Evolutionary conservation across 2,797 vertebrate genomes (phyloP).

Genomic region (Tragopan temminckii): DNA sequence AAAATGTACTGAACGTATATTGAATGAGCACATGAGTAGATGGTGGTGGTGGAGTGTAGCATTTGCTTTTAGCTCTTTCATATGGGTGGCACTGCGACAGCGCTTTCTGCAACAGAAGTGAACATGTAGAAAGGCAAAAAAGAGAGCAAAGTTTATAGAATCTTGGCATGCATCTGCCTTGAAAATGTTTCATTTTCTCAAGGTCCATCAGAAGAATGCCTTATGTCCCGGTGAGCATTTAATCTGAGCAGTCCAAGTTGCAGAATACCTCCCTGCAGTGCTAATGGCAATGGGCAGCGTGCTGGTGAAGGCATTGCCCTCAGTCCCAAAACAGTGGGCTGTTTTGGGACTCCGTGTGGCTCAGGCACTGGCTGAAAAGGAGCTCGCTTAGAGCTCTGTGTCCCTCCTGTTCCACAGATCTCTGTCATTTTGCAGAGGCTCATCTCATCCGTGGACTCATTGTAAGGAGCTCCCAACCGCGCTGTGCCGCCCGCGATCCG

Average conservation of each 20-base stretch:
- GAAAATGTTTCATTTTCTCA: background rate
- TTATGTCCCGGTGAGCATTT: background rate
- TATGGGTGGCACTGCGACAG: background rate
- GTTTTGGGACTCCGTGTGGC: background rate
- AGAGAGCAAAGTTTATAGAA: background rate
- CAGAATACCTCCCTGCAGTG: background rate
- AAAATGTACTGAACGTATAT: background rate
- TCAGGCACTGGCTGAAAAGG: background rate
- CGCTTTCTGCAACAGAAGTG: background rate
- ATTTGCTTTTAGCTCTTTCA: background rate
- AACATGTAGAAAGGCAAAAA: background rate
- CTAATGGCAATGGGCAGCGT: background rate
- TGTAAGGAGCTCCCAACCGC: background rate
- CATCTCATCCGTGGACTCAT: background rate
- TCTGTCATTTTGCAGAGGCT: background rate
- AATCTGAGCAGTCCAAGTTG: background rate
- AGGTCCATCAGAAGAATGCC: background rate
- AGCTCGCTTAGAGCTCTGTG: background rate
- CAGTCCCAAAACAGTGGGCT: rapidly evolving
- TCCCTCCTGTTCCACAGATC: rapidly evolving
- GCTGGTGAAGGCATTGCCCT: background rate
- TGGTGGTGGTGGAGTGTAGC: rapidly evolving
- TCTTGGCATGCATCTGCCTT: background rate
- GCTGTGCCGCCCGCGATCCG: background rate
- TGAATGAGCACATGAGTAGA: background rate